Conservation (phyloP, 2,888 invertebrate species). For the Acronicta leporina region DNA sequence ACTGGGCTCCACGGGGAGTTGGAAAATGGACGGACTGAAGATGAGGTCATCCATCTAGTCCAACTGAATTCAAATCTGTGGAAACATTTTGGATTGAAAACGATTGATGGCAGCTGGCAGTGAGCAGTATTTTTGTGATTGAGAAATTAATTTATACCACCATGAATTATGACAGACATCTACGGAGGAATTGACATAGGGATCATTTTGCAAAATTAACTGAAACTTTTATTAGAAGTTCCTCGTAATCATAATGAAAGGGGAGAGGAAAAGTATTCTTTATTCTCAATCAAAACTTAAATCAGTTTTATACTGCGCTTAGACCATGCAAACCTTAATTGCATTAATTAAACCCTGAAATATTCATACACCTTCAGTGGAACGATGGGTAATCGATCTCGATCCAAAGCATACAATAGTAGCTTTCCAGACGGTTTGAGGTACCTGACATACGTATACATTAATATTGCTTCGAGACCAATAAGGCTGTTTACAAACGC, state of each 20-base stretch:
- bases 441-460: conserved; percentile 42
- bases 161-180: neutral
- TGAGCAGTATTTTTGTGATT: no score
- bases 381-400: conserved; percentile 49
- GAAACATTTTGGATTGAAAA: conserved; percentile 48
- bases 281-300: conserved; percentile 3
- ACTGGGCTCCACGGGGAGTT: conserved; percentile 65
- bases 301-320: neutral
- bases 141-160: neutral
- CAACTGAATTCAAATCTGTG: conserved; percentile 52
- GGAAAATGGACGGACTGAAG: conserved; percentile 62
- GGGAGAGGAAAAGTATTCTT: no score
- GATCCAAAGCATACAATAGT: conserved; percentile 31
- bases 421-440: conserved; percentile 33
- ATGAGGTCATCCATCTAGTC: conserved; percentile 61
- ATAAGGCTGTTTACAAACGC: conserved; percentile 78
- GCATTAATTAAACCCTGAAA: conserved; percentile 42
- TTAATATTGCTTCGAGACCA: conserved; percentile 77
- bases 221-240: no score
- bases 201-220: neutral
- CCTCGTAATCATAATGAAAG: no score
- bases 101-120: conserved; percentile 34
- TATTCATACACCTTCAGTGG: conserved; percentile 41
- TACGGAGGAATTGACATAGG: neutral
- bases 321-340: conserved; percentile 22